Conservation (phyloP, 2,113 vertebrate genomes). For the Gorsachius goisagi region DNA sequence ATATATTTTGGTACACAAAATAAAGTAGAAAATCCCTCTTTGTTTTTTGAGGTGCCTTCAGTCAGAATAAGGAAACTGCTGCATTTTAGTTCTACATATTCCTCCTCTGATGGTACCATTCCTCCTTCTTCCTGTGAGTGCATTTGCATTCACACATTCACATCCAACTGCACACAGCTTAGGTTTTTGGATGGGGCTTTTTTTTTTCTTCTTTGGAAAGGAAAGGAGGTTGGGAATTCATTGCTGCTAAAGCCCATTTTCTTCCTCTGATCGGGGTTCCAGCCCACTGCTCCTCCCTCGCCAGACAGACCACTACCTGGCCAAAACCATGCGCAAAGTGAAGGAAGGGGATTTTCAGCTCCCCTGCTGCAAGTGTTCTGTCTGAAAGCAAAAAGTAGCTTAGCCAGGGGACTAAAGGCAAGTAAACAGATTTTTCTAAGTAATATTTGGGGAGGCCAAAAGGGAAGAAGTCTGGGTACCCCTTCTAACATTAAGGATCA, state of each 20-base stretch:
- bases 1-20: neutral
- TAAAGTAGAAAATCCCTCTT: neutral
- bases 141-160: neutral
- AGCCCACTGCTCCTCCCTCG: neutral
- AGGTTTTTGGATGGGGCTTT: accelerated
- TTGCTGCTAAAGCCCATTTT: neutral
- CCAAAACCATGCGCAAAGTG: neutral
- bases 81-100: neutral
- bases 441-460: neutral
- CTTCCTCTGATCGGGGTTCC: neutral
- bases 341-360: neutral
- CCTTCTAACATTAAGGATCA: neutral
- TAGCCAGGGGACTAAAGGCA: neutral
- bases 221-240: neutral
- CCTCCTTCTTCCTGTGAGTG: neutral
- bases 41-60: neutral
- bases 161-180: neutral
- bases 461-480: neutral
- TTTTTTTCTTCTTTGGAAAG: neutral
- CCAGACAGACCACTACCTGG: neutral
- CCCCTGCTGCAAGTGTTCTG: neutral
- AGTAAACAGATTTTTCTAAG: neutral
- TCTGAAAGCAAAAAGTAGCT: neutral
- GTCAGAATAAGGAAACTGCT: neutral
- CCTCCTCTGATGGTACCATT: neutral